Evolutionary conservation across 1,140 invertebrate genomes (phyloP), one percentile per base, ranked within the genome.

Genomic region (Brachionus sp.): DNA sequence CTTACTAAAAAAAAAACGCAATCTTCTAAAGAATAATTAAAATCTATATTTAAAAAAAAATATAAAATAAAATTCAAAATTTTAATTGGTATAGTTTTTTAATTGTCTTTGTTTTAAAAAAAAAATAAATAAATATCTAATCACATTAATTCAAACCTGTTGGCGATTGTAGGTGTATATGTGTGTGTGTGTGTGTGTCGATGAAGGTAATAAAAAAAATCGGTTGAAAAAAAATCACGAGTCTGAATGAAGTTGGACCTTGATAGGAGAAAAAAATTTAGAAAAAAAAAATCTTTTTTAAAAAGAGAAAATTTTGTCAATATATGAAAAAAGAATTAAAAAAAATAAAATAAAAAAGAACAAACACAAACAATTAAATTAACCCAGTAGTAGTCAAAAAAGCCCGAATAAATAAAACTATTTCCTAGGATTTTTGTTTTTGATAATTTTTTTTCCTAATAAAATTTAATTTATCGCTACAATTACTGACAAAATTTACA

Each of bases 191-290:
- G 13, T 39, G 13, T 19, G 35, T 42, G 66, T 39, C 37, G 66
- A 37, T 66, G 25, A 37, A 16, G 29, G 29, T 29, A 68, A n/a
- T n/a, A n/a, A 68, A 68, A 68, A 73, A 73, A 39, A 37, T 3
- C 39, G 9, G 19, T 19, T 39, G 37, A 46, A 75, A 75, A 75
- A 75, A 75, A 75, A 46, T 75, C 70, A 75, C 39, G 70, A 75
- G 44, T 75, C 70, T 35, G 44, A 75, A 46, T 75, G 70, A 46
- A 75, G 39, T 46, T 75, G 70, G 23, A 75, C 70, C 70, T 75
- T 75, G 13, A 29, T 29, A 3, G 29, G 10, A n/a, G 35, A 13
- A 46, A 46, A 25, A 35, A 39, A 16, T 16, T 37, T 39, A 75
- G 44, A 19, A 75, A 75, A 23, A 50, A 75, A 75, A 46, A 46